Base-by-base conservation (phyloP, 2,113 vertebrate genomes). In the Coracopsis vasa region DNA sequence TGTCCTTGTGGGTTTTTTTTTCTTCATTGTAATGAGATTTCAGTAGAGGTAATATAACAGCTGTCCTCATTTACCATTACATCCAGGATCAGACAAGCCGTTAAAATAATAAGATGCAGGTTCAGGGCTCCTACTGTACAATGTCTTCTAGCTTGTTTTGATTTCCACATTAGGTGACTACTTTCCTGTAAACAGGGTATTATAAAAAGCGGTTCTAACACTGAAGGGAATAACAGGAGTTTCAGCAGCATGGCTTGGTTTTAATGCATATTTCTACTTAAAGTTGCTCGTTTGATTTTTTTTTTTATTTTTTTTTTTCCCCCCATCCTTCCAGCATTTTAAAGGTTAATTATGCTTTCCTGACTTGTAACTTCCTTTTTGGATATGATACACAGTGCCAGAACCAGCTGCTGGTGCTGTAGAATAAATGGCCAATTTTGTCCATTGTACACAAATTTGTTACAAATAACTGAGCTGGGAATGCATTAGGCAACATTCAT, bases 401-500 rank as follows among this genome's bases (percentile, higher is more conserved):
- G 95, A 98, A 98, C 96, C 98, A 98, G 98, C 98, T 98, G 98
- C 98, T 98, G 97, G 98, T 97, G 96, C 95, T 97, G 92, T 86
- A 97, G 97, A 98, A 97, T 98, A 98, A 98, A 98, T 98, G 97
- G 97, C 98, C 98, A 98, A 97, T 98, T 98, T 98, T 98, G 98
- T 98, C 98, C 98, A 96, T 97, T 85, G 92, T 97, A 97, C 93
- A 98, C 98, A 98, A 97, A 98, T 98, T 97, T 97, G 94, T 98
- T 98, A 98, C 98, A 98, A 98, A 98, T 98, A 98, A 98, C 98
- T 93, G 97, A 98, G 97, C 98, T 97, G 95, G 97, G 87, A 96
- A 97, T 97, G 95, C 97, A 98, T 98, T 98, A 97, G 97, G 96
- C 96, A 97, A 96, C 98, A 97, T 98, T 98, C 97, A 98, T 98